These are phyloP conservation scores for Eupithecia tripunctaria DNA, from an alignment of 2,888 invertebrate genomes.

Conservation along the genomic window DNA sequence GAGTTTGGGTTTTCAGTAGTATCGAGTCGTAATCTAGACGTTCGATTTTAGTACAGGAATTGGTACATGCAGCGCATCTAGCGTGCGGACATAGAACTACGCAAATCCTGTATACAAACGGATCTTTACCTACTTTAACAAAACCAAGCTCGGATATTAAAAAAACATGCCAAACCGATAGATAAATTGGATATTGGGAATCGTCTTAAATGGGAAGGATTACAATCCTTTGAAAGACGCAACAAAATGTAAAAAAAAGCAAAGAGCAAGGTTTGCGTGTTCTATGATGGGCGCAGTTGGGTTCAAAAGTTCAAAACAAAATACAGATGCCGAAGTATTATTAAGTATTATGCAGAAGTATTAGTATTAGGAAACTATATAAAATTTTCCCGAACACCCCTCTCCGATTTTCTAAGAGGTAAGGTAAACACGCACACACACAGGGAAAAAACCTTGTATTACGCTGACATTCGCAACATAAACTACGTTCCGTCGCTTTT, in stretches of 20 bases:
- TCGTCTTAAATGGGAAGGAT: background rate
- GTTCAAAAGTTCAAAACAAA: conserved; percentile 17
- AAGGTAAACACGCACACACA: too few species aligned
- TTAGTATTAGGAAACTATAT: too few species aligned
- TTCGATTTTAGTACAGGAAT: background rate
- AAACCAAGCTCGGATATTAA: background rate
- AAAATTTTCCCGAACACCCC: too few species aligned
- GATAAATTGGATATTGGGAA: background rate
- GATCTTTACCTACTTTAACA: background rate
- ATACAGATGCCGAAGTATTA: background rate
- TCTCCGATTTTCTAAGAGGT: too few species aligned
- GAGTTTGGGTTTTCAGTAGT: too few species aligned
- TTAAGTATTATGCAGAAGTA: too few species aligned
- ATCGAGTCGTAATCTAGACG: too few species aligned
- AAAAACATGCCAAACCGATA: background rate
- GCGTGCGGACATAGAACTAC: background rate
- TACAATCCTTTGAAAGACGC: background rate
- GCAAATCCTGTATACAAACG: background rate
- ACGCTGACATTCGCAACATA: too few species aligned
- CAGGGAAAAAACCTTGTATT: too few species aligned
- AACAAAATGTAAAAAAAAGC: background rate
- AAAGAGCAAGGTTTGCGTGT: background rate
- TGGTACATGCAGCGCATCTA: background rate
- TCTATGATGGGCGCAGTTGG: conserved; percentile 28
- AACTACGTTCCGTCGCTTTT: too few species aligned